Conservation (phyloP, 2,797 vertebrate species). For the Graptemys geographica region DNA sequence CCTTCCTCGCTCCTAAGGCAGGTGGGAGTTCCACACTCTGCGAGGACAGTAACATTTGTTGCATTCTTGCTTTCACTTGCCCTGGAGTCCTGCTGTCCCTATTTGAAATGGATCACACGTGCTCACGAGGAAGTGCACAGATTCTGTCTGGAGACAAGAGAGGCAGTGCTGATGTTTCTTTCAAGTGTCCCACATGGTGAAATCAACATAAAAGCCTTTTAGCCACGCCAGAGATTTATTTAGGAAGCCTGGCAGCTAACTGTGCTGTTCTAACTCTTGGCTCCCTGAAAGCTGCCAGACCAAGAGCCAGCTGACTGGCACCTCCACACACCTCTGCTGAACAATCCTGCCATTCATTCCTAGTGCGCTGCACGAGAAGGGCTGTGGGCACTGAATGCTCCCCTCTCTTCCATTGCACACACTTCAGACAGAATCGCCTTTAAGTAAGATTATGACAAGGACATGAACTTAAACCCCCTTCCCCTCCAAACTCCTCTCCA, state of each 20-base stretch:
- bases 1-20: not conserved
- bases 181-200: not conserved
- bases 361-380: rapidly evolving
- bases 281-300: not conserved
- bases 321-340: not conserved
- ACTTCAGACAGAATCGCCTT: not conserved
- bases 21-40: not conserved
- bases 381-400: not conserved
- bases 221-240: not conserved
- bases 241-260: not conserved
- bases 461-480: not conserved
- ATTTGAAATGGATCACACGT: not conserved
- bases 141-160: not conserved
- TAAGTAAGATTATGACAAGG: not conserved
- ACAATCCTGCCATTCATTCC: not conserved
- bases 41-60: not conserved
- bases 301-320: not conserved
- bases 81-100: not conserved
- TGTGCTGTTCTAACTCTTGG: not conserved
- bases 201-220: not conserved
- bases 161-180: not conserved
- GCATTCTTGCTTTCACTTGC: not conserved
- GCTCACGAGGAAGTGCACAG: not conserved
- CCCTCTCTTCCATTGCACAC: not conserved
- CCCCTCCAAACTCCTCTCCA: not conserved